These are phyloP conservation scores for Hepsetus odoe DNA, from an alignment of 2,113 vertebrate species.

Conservation along the genomic window DNA sequence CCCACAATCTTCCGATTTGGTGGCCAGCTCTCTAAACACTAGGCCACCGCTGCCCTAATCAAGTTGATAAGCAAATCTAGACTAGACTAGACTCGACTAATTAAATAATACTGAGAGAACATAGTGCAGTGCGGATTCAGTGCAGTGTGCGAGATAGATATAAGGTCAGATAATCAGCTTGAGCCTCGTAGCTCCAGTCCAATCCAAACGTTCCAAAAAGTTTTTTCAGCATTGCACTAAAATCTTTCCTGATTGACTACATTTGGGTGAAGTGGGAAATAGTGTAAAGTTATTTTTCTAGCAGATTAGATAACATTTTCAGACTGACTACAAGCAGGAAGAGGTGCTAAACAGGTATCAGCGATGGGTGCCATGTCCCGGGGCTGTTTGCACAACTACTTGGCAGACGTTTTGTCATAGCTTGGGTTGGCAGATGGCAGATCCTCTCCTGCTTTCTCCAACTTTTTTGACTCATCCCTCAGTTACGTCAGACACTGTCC, in stretches of 20 bases:
- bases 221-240: neutral
- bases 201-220: no score
- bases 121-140: no score
- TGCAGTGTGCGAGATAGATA: no score
- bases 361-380: conserved; percentile 9
- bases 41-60: no score
- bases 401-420: conserved; percentile 47
- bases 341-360: conserved; percentile 41
- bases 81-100: no score
- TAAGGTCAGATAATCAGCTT: no score
- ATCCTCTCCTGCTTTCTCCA: conserved; percentile 33
- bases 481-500: neutral
- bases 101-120: no score
- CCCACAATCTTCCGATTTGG: no score
- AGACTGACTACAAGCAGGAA: neutral
- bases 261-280: neutral
- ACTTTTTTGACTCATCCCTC: conserved; percentile 20
- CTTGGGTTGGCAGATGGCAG: conserved; percentile 46
- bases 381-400: conserved; percentile 17
- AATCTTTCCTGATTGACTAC: neutral
- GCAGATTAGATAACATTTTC: neutral
- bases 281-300: no score
- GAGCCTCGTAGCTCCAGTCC: no score
- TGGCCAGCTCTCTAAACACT: no score
- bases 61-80: no score